A percentile compares a stretch with the other conserved stretches of the same genome.
These are phyloP conservation scores for Himalopsyche tibetana DNA, from an alignment of 2,888 invertebrate genomes.

Conservation along the genomic window DNA sequence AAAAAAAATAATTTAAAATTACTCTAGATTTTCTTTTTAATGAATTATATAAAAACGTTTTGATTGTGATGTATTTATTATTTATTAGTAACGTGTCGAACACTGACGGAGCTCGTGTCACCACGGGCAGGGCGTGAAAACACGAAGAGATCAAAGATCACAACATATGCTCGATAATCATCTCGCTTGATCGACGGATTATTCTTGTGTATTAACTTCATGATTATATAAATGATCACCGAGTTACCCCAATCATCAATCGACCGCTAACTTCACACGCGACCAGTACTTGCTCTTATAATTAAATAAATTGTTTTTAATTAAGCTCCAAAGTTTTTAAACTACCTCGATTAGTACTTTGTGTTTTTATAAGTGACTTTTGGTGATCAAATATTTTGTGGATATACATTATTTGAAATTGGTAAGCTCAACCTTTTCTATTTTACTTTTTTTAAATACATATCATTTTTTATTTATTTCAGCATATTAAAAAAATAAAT, in stretches of 20 bases:
- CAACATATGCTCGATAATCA: background rate
- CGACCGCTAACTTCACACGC: background rate
- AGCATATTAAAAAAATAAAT: too few species aligned
- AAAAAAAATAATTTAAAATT: too few species aligned
- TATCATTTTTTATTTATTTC: too few species aligned
- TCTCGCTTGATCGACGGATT: conserved; percentile 14
- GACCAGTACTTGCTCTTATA: background rate
- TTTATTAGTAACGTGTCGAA: background rate
- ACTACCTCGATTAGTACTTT: background rate
- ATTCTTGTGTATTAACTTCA: background rate
- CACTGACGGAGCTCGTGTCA: background rate
- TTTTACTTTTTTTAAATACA: too few species aligned
- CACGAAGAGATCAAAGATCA: background rate
- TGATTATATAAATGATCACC: background rate
- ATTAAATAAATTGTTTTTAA: background rate
- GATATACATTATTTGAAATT: background rate
- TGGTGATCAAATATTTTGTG: background rate
- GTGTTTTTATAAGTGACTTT: background rate
- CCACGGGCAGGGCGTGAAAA: background rate
- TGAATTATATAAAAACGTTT: too few species aligned
- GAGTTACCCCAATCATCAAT: background rate
- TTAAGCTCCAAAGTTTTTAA: background rate
- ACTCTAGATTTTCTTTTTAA: too few species aligned
- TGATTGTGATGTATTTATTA: background rate
- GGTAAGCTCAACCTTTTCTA: background rate